Conservation (phyloP, 2,113 vertebrate species). For the Catharus fuscescens region DNA sequence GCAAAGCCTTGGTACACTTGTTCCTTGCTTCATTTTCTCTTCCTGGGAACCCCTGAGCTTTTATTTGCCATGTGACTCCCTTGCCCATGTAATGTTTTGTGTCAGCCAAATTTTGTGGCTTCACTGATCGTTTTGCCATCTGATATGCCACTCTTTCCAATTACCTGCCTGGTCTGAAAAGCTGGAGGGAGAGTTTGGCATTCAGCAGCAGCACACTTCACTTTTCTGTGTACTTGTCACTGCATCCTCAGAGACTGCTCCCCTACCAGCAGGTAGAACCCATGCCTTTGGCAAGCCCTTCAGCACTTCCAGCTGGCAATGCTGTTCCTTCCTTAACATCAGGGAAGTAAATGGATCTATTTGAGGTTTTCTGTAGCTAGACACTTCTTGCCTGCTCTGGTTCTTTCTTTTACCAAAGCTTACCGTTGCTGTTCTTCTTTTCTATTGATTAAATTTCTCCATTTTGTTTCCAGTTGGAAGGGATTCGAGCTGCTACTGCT, state of each 20-base stretch:
- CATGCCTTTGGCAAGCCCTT: neutral
- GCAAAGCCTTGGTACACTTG: neutral
- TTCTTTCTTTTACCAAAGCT: neutral
- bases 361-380: neutral
- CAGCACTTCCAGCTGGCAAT: neutral
- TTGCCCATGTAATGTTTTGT: neutral
- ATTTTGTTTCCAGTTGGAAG: constrained; percentile 62
- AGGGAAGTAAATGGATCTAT: neutral
- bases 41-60: neutral
- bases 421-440: neutral
- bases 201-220: neutral
- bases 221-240: neutral
- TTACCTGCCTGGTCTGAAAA: neutral
- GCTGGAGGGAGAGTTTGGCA: neutral
- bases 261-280: neutral
- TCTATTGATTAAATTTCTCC: neutral
- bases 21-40: neutral
- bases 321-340: neutral
- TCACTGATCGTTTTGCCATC: neutral
- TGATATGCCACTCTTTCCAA: neutral
- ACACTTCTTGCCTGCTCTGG: neutral
- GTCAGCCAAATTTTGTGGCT: neutral
- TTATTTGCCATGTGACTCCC: neutral
- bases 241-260: neutral
- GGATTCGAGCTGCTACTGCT: constrained; percentile 41